A percentile compares a stretch with the other conserved stretches of the same genome.
phyloP scores from a whole-genome alignment of 30 jellyfish, hydroid and myxozoan species.

The Turritopsis dohrnii region DNA sequence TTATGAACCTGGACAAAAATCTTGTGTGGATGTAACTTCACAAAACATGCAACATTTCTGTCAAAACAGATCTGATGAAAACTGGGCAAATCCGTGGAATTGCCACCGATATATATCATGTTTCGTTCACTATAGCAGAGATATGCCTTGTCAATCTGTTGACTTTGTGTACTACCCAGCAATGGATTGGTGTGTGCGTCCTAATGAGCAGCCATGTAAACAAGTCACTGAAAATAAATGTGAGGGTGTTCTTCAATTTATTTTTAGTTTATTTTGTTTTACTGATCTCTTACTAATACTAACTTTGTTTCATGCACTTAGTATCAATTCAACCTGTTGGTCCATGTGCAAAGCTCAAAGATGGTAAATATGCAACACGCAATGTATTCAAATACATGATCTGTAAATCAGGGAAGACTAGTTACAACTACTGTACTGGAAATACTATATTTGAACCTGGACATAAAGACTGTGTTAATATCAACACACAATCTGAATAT shows the following conservation, averaged over 20 bases:
- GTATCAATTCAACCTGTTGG: slow-evolving; percentile 11
- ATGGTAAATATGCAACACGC: slow-evolving; percentile 35
- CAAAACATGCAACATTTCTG: slow-evolving; percentile 7
- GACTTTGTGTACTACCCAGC: slow-evolving; percentile 59
- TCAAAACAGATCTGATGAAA: slow-evolving; percentile 1
- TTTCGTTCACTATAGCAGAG: neutral
- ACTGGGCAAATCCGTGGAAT: slow-evolving; percentile 25
- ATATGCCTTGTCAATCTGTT: slow-evolving; percentile 42
- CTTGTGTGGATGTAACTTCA: neutral
- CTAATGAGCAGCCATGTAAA: slow-evolving; percentile 1
- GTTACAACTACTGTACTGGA: neutral
- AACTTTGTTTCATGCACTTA: neutral
- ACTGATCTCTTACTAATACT: neutral
- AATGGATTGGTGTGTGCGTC: slow-evolving; percentile 20
- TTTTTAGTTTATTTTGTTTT: neutral
- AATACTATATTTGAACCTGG: slow-evolving; percentile 19
- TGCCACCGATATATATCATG: slow-evolving; percentile 10
- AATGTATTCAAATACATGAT: slow-evolving; percentile 53
- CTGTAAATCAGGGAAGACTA: slow-evolving; percentile 39
- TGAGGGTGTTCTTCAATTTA: neutral
- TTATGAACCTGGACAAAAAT: neutral
- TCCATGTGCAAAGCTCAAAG: slow-evolving; percentile 38
- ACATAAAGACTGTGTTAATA: slow-evolving; percentile 11
- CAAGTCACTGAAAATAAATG: neutral
- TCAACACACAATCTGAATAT: slow-evolving; percentile 10